Evolutionary conservation across 1,140 invertebrate species (phyloP).

Genomic region (Lepidostoma basale): DNA sequence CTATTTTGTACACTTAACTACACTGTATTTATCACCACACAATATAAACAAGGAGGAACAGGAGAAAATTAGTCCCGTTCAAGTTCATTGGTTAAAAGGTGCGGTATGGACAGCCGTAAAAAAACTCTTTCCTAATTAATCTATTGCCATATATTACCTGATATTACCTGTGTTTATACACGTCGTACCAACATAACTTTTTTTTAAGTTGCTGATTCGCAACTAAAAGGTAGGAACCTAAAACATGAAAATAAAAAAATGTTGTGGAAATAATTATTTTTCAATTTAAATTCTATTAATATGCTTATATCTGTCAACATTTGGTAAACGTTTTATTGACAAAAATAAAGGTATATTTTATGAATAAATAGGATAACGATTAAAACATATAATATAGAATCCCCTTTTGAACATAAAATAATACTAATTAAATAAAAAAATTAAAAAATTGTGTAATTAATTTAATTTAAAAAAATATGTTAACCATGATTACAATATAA

Average conservation of each 20-base stretch:
- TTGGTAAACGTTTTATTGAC: background rate
- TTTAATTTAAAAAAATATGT: background rate
- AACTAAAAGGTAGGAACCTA: too few relatives aligned
- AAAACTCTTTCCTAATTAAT: background rate
- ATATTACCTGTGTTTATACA: background rate
- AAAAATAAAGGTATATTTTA: background rate
- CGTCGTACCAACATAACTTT: background rate
- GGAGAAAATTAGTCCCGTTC: slow-evolving; percentile 32
- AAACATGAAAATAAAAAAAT: too few relatives aligned
- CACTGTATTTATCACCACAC: slow-evolving; percentile 15
- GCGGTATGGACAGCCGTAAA: background rate
- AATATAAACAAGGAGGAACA: slow-evolving; percentile 36
- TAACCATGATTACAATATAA: background rate
- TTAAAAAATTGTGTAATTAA: background rate
- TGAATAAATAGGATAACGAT: background rate
- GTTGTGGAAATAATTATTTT: background rate
- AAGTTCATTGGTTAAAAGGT: slow-evolving; percentile 38
- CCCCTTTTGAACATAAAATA: too few relatives aligned
- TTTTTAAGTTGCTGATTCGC: background rate
- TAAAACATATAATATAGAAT: too few relatives aligned
- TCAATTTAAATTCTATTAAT: background rate
- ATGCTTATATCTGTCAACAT: background rate
- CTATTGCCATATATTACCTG: background rate
- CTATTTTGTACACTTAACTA: slow-evolving; percentile 1
- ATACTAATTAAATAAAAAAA: background rate